These are phyloP conservation scores for Pachyseris speciosa DNA, from an alignment of 64 coral and sea anemone genomes.

Conservation along the genomic window DNA sequence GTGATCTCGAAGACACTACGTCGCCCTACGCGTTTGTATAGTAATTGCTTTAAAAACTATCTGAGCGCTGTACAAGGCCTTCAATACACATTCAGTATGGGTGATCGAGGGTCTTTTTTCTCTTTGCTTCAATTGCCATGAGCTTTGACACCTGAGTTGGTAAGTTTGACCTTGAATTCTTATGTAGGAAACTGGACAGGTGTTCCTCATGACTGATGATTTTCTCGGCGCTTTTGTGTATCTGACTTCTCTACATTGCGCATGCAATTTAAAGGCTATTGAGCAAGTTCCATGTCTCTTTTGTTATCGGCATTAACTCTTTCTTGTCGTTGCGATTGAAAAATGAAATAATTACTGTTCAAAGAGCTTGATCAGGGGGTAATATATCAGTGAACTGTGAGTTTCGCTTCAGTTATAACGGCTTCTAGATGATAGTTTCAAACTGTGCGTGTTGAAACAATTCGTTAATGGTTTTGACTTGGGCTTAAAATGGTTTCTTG, in stretches of 20 bases:
- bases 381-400: too few relatives aligned
- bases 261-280: not conserved
- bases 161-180: constrained; percentile 1
- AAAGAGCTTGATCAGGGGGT: not conserved
- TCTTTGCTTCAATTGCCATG: not conserved
- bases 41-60: not conserved
- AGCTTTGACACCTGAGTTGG: not conserved
- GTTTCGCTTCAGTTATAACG: not conserved
- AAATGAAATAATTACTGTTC: not conserved
- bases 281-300: not conserved
- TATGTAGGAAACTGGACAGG: not conserved
- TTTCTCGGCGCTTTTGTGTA: not conserved
- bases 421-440: constrained; percentile 2
- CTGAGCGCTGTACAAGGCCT: not conserved
- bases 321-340: not conserved
- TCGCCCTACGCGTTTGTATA: constrained; percentile 23
- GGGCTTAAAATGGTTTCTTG: not conserved
- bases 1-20: constrained; percentile 77
- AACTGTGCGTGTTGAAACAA: not conserved
- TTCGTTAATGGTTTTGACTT: not conserved
- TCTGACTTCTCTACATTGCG: not conserved
- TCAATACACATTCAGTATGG: not conserved
- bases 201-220: not conserved
- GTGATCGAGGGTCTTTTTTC: not conserved
- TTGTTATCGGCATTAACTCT: not conserved